phyloP scores from a whole-genome alignment of 64 coral and sea anemone species.

The Pocillopora damicornis region DNA sequence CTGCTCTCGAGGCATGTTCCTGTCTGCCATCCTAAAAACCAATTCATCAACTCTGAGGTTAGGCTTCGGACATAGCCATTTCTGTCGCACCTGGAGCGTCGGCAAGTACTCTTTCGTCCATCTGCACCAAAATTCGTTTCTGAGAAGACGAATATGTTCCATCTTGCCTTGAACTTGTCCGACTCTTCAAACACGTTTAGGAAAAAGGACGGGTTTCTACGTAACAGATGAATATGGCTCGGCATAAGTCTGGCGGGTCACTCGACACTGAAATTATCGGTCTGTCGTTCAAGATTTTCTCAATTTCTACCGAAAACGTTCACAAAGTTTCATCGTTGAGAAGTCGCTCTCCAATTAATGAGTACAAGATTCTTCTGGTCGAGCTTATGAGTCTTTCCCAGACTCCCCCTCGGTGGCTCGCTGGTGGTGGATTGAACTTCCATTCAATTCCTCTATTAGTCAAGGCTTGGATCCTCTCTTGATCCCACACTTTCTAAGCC shows the following conservation, averaged over 20 bases:
- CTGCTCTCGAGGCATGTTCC: conserved; percentile 34
- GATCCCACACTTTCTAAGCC: conserved; percentile 2
- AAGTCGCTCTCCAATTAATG: conserved; percentile 48
- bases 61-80: conserved; percentile 46
- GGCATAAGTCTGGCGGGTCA: conserved; percentile 30
- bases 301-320: conserved; percentile 49
- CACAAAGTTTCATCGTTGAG: conserved; percentile 36
- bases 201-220: not conserved
- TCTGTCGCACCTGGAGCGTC: conserved; percentile 40
- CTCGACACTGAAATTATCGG: conserved; percentile 31
- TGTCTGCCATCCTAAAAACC: conserved; percentile 21
- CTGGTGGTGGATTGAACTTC: not conserved
- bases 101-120: conserved; percentile 54
- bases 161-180: conserved; percentile 46
- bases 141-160: conserved; percentile 42
- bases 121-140: conserved; percentile 51
- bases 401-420: conserved; percentile 4
- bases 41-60: conserved; percentile 38
- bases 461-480: not conserved
- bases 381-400: conserved; percentile 21
- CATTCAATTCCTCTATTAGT: not conserved
- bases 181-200: conserved; percentile 1
- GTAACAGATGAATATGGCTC: conserved; percentile 16
- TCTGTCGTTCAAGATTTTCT: conserved; percentile 57
- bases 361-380: conserved; percentile 51